Evolutionary conservation across 2,113 vertebrate genomes (phyloP).

Genomic region (Phyllopteryx taeniolatus): DNA sequence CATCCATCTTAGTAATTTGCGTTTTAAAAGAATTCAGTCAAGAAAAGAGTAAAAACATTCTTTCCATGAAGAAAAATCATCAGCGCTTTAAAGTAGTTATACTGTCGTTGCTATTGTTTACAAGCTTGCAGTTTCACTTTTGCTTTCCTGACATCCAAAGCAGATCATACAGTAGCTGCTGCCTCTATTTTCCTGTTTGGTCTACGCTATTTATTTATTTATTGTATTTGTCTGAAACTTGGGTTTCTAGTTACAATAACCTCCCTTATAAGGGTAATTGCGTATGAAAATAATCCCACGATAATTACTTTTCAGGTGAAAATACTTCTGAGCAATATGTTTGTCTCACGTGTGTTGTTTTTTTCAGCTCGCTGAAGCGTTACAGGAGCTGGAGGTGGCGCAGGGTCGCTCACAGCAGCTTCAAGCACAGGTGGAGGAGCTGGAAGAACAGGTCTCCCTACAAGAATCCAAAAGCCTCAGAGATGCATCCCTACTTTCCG

Average conservation of each 20-base stretch:
- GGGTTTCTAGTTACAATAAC: neutral
- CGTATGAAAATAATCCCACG: neutral
- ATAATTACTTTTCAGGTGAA: neutral
- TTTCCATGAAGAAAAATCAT: neutral
- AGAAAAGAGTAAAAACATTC: neutral
- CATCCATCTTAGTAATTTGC: neutral
- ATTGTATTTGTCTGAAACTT: neutral
- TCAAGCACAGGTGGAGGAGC: conserved; percentile 70
- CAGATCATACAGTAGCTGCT: neutral
- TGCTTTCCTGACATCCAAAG: neutral
- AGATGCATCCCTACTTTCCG: conserved; percentile 67
- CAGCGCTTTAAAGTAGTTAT: neutral
- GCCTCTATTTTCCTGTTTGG: neutral
- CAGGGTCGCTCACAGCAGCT: conserved; percentile 58
- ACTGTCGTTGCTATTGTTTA: neutral
- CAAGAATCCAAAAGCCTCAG: conserved; percentile 50
- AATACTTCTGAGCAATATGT: neutral
- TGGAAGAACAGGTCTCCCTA: conserved; percentile 68
- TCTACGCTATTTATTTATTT: neutral
- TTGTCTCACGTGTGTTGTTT: neutral
- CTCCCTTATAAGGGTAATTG: neutral
- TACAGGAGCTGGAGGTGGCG: conserved; percentile 58
- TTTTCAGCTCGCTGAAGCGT: conserved; percentile 58
- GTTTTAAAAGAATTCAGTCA: neutral
- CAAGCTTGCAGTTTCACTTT: neutral